These are phyloP conservation scores for Drosophila paramelanica DNA, from an alignment of 2,888 invertebrate species.

Conservation along the genomic window DNA sequence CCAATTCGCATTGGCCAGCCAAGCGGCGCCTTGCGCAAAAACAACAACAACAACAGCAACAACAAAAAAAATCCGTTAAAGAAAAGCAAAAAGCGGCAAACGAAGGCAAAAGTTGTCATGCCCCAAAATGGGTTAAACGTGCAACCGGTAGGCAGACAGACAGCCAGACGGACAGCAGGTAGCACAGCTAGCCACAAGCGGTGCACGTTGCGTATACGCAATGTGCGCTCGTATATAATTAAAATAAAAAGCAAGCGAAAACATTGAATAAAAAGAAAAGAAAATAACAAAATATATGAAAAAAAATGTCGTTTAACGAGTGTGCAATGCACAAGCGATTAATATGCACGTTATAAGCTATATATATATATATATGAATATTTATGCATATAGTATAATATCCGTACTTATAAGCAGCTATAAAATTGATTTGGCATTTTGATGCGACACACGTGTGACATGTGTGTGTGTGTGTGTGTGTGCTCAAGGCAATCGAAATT, in stretches of 20 bases:
- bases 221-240: constrained; percentile 65
- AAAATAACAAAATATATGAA: constrained; percentile 33
- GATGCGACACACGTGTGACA: constrained; percentile 72
- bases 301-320: constrained; percentile 63
- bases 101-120: constrained; percentile 78
- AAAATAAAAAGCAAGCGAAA: constrained; percentile 31
- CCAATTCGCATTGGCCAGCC: constrained; percentile 57
- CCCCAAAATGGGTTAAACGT: constrained; percentile 79
- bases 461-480: constrained; percentile 13
- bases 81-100: constrained; percentile 53
- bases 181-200: constrained; percentile 35
- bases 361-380: constrained; percentile 12
- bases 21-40: constrained; percentile 55
- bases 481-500: constrained; percentile 33
- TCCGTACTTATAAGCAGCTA: constrained; percentile 25
- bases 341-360: constrained; percentile 15
- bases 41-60: not conserved
- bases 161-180: constrained; percentile 5
- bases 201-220: constrained; percentile 75
- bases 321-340: constrained; percentile 28
- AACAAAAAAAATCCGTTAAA: constrained; percentile 15
- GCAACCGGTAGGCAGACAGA: constrained; percentile 54
- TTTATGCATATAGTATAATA: constrained; percentile 15
- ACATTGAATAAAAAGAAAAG: constrained; percentile 14
- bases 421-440: constrained; percentile 73